A percentile compares a stretch with the other conserved stretches of the same genome.
These are phyloP conservation scores for Pontoporia blainvillei DNA, from an alignment of 2,113 vertebrate species.

Conservation along the genomic window DNA sequence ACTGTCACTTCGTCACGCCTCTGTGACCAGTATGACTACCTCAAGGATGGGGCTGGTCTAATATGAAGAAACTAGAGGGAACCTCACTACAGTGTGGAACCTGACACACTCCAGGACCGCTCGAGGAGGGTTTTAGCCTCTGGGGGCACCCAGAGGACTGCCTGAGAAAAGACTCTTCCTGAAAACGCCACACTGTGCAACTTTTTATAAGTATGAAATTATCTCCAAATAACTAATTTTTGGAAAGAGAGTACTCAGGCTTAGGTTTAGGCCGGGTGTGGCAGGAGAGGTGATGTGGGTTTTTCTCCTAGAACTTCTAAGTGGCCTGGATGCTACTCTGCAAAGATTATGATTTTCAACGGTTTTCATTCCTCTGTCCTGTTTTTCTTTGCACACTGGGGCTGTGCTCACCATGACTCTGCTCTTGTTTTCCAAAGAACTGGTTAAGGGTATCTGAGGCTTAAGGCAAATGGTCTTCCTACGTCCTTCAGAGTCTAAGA, in stretches of 20 bases:
- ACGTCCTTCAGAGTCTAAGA: neutral
- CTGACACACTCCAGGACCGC: accelerated
- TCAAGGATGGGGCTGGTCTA: neutral
- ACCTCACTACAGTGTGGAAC: neutral
- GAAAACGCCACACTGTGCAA: neutral
- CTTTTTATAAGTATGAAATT: neutral
- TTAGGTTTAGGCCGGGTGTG: accelerated
- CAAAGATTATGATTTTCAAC: neutral
- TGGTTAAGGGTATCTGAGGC: neutral
- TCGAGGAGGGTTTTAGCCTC: neutral
- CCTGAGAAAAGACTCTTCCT: neutral
- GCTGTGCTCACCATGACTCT: neutral
- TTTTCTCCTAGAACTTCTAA: neutral
- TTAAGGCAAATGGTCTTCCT: neutral
- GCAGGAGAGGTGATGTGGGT: no score
- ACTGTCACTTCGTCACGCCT: conserved; percentile 79
- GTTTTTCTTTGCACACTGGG: neutral
- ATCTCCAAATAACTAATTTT: neutral
- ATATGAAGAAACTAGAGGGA: neutral
- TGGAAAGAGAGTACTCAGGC: neutral
- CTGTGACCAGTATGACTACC: conserved; percentile 72
- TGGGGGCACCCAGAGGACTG: neutral
- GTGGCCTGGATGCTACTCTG: neutral
- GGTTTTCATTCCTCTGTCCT: accelerated
- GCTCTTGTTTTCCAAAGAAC: neutral